Conservation (phyloP, 2,113 vertebrate genomes). For the Sinosuthora webbiana region DNA sequence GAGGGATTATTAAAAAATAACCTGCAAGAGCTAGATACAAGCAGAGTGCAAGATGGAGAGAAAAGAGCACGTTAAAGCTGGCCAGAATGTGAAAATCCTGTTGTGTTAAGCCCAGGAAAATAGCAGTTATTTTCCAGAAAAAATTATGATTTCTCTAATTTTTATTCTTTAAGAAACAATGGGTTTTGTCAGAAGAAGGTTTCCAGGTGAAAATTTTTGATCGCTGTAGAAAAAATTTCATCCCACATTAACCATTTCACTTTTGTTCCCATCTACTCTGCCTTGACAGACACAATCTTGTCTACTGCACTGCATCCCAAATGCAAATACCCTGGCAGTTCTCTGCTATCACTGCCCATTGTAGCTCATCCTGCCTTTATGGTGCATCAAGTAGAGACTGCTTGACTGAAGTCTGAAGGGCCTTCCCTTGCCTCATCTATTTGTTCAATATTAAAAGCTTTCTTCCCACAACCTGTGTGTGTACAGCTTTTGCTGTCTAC, state of each 20-base stretch:
- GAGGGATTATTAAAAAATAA: neutral
- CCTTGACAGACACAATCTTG: neutral
- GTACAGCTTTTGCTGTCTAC: neutral
- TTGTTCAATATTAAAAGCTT: neutral
- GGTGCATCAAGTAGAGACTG: neutral
- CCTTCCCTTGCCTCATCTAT: neutral
- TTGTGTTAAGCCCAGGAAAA: neutral
- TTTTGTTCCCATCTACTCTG: neutral
- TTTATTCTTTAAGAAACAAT: neutral
- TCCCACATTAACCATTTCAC: neutral
- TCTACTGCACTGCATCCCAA: neutral
- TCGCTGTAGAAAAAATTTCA: neutral
- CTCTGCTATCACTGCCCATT: neutral
- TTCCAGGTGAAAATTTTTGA: neutral
- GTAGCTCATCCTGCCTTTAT: neutral
- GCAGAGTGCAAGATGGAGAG: neutral
- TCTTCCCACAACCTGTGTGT: neutral
- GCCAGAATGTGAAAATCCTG: neutral
- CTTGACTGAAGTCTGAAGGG: neutral
- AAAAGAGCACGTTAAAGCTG: neutral
- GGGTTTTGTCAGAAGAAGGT: neutral
- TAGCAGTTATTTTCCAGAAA: neutral
- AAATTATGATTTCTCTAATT: neutral
- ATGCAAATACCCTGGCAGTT: neutral
- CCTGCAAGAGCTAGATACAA: neutral